phyloP scores from a whole-genome alignment of 2,888 invertebrate genomes.

The Mayetiola destructor region DNA sequence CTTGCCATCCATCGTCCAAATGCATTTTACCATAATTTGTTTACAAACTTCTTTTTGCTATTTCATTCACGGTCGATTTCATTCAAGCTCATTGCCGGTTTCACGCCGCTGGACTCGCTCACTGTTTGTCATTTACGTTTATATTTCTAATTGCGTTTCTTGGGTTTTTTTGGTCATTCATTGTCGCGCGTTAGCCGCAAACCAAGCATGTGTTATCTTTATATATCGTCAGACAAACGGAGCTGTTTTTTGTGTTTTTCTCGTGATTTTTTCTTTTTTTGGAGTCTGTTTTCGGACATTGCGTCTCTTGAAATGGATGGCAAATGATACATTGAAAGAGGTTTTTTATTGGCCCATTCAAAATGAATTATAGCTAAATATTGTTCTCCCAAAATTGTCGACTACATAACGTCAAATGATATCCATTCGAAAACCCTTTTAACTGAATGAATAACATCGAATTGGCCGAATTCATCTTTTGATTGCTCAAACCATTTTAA shows the following conservation, averaged over 20 bases:
- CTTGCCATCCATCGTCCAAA: not conserved
- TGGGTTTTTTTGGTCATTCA: too few relatives aligned
- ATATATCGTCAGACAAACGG: conserved; percentile 2
- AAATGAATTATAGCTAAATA: conserved; percentile 1
- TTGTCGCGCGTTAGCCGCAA: not conserved
- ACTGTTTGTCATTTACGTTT: too few relatives aligned
- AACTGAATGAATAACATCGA: not conserved
- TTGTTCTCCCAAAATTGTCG: not conserved
- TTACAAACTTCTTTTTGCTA: not conserved
- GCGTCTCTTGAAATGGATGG: too few relatives aligned
- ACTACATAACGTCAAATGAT: not conserved
- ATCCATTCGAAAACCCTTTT: not conserved
- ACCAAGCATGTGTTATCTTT: conserved; percentile 2
- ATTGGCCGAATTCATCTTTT: not conserved
- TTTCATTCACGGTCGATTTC: not conserved
- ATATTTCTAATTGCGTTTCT: too few relatives aligned
- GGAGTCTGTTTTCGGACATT: too few relatives aligned
- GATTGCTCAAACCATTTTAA: not conserved
- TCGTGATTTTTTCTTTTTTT: too few relatives aligned
- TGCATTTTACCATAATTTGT: too few relatives aligned
- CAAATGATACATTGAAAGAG: too few relatives aligned
- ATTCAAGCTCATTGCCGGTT: too few relatives aligned
- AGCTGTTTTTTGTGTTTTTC: too few relatives aligned
- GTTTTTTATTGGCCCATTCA: conserved; percentile 6
- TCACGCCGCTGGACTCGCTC: too few relatives aligned